Evolutionary conservation across 2,888 invertebrate species (phyloP).

Genomic region (Matsumyia berberina): DNA sequence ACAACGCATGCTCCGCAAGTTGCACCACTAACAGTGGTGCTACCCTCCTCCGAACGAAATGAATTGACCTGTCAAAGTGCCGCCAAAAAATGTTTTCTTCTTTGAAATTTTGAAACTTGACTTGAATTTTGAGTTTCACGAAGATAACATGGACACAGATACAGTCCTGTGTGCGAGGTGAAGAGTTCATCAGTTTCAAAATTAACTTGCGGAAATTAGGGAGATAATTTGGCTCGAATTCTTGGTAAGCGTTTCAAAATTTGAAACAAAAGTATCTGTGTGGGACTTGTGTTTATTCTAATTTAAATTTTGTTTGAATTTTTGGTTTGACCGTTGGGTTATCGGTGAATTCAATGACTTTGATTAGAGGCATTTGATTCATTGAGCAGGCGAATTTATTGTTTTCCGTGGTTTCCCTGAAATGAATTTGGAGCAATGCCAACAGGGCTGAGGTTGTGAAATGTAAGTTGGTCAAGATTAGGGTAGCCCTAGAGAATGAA

Average conservation of each 20-base stretch:
- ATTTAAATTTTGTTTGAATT: background rate
- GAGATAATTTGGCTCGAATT: slow-evolving; percentile 56
- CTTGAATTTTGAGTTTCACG: slow-evolving; percentile 16
- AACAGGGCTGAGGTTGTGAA: slow-evolving; percentile 23
- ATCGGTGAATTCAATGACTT: slow-evolving; percentile 28
- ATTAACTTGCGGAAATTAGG: slow-evolving; percentile 71
- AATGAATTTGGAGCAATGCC: slow-evolving; percentile 29
- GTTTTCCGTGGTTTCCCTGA: background rate
- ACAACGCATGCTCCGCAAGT: slow-evolving; percentile 55
- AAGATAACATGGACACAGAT: slow-evolving; percentile 46
- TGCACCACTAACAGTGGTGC: slow-evolving; percentile 32
- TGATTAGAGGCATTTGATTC: slow-evolving; percentile 24
- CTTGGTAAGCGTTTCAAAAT: slow-evolving; percentile 48
- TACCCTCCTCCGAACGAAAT: slow-evolving; percentile 3
- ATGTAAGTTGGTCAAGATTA: slow-evolving; percentile 16
- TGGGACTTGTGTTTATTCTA: background rate
- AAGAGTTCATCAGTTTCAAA: slow-evolving; percentile 69
- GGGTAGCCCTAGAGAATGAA: background rate
- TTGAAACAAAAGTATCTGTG: background rate
- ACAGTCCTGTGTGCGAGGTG: slow-evolving; percentile 44
- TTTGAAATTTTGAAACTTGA: background rate
- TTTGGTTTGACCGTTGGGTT: slow-evolving; percentile 46
- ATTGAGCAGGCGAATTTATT: background rate
- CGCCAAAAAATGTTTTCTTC: slow-evolving; percentile 45
- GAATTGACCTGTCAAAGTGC: slow-evolving; percentile 47